Percentiles rank a stretch among this genome's conserved stretches.
These are phyloP conservation scores for Cochlearius cochlearius DNA, from an alignment of 2,113 vertebrate species.

Conservation along the genomic window DNA sequence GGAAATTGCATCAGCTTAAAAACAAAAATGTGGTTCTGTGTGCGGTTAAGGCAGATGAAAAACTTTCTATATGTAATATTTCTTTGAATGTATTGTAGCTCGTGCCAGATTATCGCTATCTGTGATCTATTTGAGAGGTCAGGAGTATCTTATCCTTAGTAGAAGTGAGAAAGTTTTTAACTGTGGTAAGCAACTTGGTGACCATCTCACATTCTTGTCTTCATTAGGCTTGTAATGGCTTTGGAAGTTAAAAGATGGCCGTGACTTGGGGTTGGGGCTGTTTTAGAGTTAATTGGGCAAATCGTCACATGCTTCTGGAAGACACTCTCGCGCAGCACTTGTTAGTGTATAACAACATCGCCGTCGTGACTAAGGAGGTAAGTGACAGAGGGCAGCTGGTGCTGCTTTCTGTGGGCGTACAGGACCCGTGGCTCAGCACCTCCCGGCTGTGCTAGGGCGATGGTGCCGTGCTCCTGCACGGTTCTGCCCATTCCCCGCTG, in stretches of 20 bases:
- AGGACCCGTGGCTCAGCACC: rapidly evolving
- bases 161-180: neutral
- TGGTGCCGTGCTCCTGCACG: rapidly evolving
- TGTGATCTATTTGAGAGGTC: neutral
- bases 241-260: neutral
- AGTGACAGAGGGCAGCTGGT: neutral
- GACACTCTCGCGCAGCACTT: neutral
- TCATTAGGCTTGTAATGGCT: neutral
- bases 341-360: rapidly evolving
- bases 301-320: neutral
- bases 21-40: neutral
- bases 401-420: neutral
- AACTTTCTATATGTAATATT: neutral
- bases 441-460: rapidly evolving
- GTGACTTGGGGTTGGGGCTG: neutral
- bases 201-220: neutral
- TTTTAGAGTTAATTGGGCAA: neutral
- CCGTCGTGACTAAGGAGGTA: rapidly evolving
- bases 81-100: neutral
- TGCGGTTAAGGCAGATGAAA: neutral
- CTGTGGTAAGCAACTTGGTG: neutral
- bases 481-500: neutral
- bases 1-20: neutral
- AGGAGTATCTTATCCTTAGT: neutral
- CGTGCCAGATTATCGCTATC: neutral